These are phyloP conservation scores for Athalia rosae DNA, from an alignment of 2,888 invertebrate genomes.

Conservation along the genomic window DNA sequence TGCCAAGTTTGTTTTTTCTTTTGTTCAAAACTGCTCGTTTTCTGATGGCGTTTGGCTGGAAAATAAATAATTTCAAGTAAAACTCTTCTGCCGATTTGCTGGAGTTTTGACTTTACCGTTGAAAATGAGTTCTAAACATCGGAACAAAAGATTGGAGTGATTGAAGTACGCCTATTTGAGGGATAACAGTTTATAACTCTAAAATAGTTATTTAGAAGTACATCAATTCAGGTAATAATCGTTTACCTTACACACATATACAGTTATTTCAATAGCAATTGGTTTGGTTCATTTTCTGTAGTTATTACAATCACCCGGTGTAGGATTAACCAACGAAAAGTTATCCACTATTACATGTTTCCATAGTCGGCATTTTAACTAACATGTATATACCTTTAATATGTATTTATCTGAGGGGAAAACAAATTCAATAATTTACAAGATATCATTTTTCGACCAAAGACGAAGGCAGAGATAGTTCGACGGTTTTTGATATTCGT, in stretches of 20 bases:
- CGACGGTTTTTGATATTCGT: slow-evolving; percentile 62
- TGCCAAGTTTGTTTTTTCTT: no score
- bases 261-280: slow-evolving; percentile 53
- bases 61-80: background rate
- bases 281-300: slow-evolving; percentile 32
- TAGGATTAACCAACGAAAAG: slow-evolving; percentile 3
- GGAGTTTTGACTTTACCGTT: background rate
- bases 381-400: background rate
- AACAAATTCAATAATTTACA: slow-evolving; percentile 15
- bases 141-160: slow-evolving; percentile 4
- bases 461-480: slow-evolving; percentile 63
- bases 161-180: slow-evolving; percentile 11
- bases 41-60: background rate
- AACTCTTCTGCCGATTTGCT: background rate
- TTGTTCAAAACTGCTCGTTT: background rate
- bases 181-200: slow-evolving; percentile 69
- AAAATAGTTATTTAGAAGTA: slow-evolving; percentile 67
- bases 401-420: slow-evolving; percentile 24
- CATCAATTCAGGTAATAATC: slow-evolving; percentile 63
- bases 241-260: slow-evolving; percentile 56
- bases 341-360: background rate
- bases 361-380: background rate
- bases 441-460: slow-evolving; percentile 36
- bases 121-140: background rate
- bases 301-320: slow-evolving; percentile 19